Base-by-base conservation (phyloP, 2,888 invertebrate genomes). In the Nemoura dubitans region DNA sequence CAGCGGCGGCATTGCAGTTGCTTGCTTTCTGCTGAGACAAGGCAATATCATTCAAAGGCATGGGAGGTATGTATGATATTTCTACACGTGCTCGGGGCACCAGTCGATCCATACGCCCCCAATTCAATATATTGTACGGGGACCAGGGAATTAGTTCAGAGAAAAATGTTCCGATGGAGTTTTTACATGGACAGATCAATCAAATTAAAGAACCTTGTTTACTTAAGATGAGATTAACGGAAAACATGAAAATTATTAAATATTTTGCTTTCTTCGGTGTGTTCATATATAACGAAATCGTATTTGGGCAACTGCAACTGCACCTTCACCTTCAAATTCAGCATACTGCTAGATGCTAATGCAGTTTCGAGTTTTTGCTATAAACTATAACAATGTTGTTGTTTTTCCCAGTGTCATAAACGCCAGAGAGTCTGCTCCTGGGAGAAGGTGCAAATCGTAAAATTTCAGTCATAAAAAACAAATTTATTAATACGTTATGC, bases 401-500 rank as follows among this genome's bases (percentile, higher is more conserved):
- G 59, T 16, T 59, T 3, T 59, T 59, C 59, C 59, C 59, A 59
- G 21, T 59, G 59, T 21, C 59, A 59, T 36, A 36, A 36, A 36
- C 36, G 5, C 36, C 36, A 36, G 36, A 10, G 5, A 36, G 10
- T 36, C 36, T 36, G 3, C 36, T 36, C 10, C 10, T n/a, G n/a
- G n/a, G n/a, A n/a, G 36, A 36, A 36, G 36, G 5, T 36, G 10
- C 36, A 6, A 36, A 59, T 16, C 1, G 59, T 59, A 21, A 59
- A 59, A 14, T 3, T 59, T 3, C 59, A 59, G 14, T 59, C 59
- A 7, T 59, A 21, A 59, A 59, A 21, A 59, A 21, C 59, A 21
- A 59, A 59, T 7, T 59, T 59, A 59, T 59, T 59, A 59, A 59
- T 59, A 59, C 59, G 59, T 59, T 59, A 59, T 59, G 59, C 59